Evolutionary conservation across 64 coral and sea anemone genomes (phyloP).

Genomic region (Porites australiensis): DNA sequence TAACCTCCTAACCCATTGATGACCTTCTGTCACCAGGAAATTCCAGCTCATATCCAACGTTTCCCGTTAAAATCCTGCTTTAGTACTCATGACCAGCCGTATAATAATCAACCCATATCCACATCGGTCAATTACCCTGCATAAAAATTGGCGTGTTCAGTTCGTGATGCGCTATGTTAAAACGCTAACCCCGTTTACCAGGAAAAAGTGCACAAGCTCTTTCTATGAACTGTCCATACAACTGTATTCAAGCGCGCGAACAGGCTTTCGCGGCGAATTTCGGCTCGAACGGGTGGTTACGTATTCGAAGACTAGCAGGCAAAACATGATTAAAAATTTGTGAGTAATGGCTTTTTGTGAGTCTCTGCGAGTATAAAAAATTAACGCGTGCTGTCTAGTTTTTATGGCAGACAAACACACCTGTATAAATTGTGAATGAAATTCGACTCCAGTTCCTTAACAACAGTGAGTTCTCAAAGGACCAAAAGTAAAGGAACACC

Average conservation of each 20-base stretch:
- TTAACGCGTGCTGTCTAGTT: conserved; percentile 82
- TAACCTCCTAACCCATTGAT: conserved; percentile 38
- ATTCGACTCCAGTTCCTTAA: conserved; percentile 48
- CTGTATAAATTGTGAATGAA: conserved; percentile 82
- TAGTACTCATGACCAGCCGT: neutral
- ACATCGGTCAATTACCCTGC: conserved; percentile 11
- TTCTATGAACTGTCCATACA: neutral
- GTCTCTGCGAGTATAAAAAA: conserved; percentile 82
- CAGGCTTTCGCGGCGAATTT: conserved; percentile 9
- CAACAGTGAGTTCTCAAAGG: neutral
- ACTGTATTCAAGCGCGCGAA: neutral
- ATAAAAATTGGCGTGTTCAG: neutral
- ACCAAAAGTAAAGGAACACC: conserved; percentile 9
- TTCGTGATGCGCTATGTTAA: neutral
- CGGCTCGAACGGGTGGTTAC: conserved; percentile 33
- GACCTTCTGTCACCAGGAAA: conserved; percentile 38
- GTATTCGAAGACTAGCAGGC: neutral
- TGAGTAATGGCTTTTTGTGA: conserved; percentile 89
- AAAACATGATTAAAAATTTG: conserved; percentile 88
- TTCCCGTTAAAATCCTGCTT: conserved; percentile 36
- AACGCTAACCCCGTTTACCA: neutral
- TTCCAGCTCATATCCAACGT: conserved; percentile 24
- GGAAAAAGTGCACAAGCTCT: neutral
- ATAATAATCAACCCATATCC: conserved; percentile 18
- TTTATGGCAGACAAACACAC: conserved; percentile 85